These are phyloP conservation scores for Leptopilina boulardi DNA, from an alignment of 1,140 invertebrate genomes.

Conservation along the genomic window DNA sequence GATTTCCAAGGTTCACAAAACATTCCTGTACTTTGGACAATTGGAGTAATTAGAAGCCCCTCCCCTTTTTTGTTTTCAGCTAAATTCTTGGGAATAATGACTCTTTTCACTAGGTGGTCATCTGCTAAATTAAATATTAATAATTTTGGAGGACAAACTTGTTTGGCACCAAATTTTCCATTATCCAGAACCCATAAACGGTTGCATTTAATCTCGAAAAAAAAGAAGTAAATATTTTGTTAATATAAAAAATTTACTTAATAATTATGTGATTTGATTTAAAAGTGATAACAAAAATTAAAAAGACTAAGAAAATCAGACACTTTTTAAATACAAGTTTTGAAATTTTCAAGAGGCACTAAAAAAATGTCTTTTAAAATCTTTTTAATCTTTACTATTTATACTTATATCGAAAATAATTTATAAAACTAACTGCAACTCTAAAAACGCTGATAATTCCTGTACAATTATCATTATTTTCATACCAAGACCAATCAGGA, in stretches of 20 bases:
- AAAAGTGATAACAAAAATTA: too few species aligned
- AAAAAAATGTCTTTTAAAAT: too few species aligned
- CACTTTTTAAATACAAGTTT: too few species aligned
- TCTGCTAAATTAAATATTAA: not conserved
- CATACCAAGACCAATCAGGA: slow-evolving; percentile 56
- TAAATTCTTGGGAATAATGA: not conserved
- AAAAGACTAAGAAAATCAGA: too few species aligned
- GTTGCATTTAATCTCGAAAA: slow-evolving; percentile 61
- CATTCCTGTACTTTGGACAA: not conserved
- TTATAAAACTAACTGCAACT: slow-evolving; percentile 44
- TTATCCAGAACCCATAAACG: slow-evolving; percentile 75
- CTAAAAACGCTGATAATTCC: slow-evolving; percentile 55
- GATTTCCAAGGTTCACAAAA: not conserved
- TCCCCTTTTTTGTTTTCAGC: not conserved
- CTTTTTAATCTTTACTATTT: too few species aligned
- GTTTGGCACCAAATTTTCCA: slow-evolving; percentile 69
- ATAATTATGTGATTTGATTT: too few species aligned
- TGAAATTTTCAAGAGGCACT: too few species aligned
- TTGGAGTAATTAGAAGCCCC: not conserved
- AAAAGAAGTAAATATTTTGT: not conserved
- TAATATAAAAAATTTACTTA: not conserved
- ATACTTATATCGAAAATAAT: too few species aligned
- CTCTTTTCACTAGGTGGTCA: not conserved
- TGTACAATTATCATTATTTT: slow-evolving; percentile 44
- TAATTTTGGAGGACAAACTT: slow-evolving; percentile 62